phyloP scores from a whole-genome alignment of 1,140 invertebrate genomes.

The Diabrotica virgifera region DNA sequence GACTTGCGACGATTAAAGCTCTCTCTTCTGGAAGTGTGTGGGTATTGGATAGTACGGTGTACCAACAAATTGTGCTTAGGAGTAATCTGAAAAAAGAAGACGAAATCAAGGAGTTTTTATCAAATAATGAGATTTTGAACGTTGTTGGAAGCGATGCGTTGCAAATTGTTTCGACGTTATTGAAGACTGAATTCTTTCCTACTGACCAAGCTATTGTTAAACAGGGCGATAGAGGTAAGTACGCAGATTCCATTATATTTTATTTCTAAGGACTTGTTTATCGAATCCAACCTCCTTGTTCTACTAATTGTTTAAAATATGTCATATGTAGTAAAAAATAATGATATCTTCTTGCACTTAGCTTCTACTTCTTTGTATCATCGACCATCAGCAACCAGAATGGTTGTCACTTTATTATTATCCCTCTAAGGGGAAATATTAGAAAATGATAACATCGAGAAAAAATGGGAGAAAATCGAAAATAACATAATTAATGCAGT shows the following conservation, averaged over 20 bases:
- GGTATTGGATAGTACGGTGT: slow-evolving; percentile 81
- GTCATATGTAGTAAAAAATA: too few species aligned
- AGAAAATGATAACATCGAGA: too few species aligned
- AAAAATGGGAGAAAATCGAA: too few species aligned
- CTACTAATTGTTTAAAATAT: too few species aligned
- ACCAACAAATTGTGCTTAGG: slow-evolving; percentile 85
- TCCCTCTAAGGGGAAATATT: too few species aligned
- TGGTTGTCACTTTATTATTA: too few species aligned
- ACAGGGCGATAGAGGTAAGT: slow-evolving; percentile 72
- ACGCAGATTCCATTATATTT: neutral
- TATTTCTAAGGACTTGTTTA: too few species aligned
- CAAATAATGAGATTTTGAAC: slow-evolving; percentile 79
- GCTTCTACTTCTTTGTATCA: too few species aligned
- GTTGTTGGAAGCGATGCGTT: slow-evolving; percentile 76
- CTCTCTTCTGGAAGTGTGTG: slow-evolving; percentile 68
- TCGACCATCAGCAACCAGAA: too few species aligned
- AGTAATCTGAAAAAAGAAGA: slow-evolving; percentile 75
- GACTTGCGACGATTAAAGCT: slow-evolving; percentile 32
- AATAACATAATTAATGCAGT: too few species aligned
- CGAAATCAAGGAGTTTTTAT: slow-evolving; percentile 80
- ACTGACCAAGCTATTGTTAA: slow-evolving; percentile 83
- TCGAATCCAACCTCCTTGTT: too few species aligned
- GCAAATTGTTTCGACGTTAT: slow-evolving; percentile 82
- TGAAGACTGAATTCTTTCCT: slow-evolving; percentile 85
- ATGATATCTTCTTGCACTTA: too few species aligned